Percentiles rank a stretch among this genome's conserved stretches.
These are phyloP conservation scores for Poecilia wingei DNA, from an alignment of 2,797 vertebrate species.

Conservation along the genomic window DNA sequence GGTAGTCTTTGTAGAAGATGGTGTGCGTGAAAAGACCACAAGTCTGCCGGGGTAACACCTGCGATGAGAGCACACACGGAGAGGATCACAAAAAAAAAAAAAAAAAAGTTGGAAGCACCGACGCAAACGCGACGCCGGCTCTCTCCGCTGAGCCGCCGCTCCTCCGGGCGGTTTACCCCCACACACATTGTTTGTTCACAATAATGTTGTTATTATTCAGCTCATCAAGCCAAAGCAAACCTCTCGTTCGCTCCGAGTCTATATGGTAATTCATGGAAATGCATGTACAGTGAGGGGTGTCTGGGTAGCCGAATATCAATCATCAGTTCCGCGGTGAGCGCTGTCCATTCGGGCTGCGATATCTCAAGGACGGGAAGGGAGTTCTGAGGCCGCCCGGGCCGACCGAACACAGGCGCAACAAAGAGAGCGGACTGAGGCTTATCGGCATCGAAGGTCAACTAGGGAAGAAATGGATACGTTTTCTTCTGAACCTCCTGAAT, in stretches of 20 bases:
- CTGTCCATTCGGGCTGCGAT: conserved; percentile 63
- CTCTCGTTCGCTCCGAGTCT: conserved; percentile 75
- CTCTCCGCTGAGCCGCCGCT: conserved; percentile 48
- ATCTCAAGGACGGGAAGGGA: conserved; percentile 66
- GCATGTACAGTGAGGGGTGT: conserved; percentile 73
- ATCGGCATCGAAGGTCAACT: conserved; percentile 70
- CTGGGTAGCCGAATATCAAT: conserved; percentile 80
- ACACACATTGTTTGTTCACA: conserved; percentile 73
- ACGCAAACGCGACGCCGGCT: conserved; percentile 39
- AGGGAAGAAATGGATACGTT: conserved; percentile 35
- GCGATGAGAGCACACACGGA: conserved; percentile 38
- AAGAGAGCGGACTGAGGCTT: conserved; percentile 61
- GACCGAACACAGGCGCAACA: conserved; percentile 64
- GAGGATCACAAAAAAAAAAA: conserved; percentile 15
- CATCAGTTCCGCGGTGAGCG: conserved; percentile 69
- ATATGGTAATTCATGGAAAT: conserved; percentile 83
- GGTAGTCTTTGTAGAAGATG: conserved; percentile 98
- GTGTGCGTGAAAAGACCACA: conserved; percentile 98
- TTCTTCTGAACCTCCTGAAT: conserved; percentile 50
- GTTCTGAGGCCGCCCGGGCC: conserved; percentile 57
- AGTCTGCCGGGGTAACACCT: conserved; percentile 96
- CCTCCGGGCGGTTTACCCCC: conserved; percentile 62
- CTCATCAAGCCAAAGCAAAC: conserved; percentile 77
- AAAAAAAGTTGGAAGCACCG: conserved; percentile 3
- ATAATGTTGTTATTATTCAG: conserved; percentile 81